phyloP scores from a whole-genome alignment of 2,888 invertebrate species.

The Lasioglossum calceatum region DNA sequence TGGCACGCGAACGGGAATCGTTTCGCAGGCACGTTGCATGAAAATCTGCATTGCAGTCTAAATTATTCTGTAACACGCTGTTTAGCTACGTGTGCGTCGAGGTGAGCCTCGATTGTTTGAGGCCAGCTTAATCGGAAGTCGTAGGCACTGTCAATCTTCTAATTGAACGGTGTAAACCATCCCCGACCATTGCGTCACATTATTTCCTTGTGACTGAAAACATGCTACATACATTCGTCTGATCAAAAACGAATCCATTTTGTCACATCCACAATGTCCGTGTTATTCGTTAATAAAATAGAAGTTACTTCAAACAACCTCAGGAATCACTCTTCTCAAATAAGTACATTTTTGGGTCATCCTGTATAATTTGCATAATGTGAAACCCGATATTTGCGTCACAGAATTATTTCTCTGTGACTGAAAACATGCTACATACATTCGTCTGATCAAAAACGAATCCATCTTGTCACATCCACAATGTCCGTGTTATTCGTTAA shows the following conservation, averaged over 20 bases:
- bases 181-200: constrained; percentile 11
- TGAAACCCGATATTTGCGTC: too few relatives aligned
- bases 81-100: constrained; percentile 48
- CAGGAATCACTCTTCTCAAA: too few relatives aligned
- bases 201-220: neutral
- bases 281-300: neutral
- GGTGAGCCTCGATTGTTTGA: constrained; percentile 59
- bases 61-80: constrained; percentile 61
- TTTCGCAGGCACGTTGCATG: constrained; percentile 60
- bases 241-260: neutral
- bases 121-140: constrained; percentile 60
- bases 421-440: too few relatives aligned
- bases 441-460: too few relatives aligned
- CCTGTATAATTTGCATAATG: neutral
- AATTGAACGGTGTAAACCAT: constrained; percentile 46
- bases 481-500: too few relatives aligned
- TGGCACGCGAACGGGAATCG: constrained; percentile 65
- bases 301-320: neutral
- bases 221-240: neutral
- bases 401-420: too few relatives aligned
- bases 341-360: neutral
- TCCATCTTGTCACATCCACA: too few relatives aligned
- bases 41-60: constrained; percentile 78
- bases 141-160: constrained; percentile 56
- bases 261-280: neutral